phyloP scores from a whole-genome alignment of 2,113 vertebrate species.

The Chionomys nivalis region DNA sequence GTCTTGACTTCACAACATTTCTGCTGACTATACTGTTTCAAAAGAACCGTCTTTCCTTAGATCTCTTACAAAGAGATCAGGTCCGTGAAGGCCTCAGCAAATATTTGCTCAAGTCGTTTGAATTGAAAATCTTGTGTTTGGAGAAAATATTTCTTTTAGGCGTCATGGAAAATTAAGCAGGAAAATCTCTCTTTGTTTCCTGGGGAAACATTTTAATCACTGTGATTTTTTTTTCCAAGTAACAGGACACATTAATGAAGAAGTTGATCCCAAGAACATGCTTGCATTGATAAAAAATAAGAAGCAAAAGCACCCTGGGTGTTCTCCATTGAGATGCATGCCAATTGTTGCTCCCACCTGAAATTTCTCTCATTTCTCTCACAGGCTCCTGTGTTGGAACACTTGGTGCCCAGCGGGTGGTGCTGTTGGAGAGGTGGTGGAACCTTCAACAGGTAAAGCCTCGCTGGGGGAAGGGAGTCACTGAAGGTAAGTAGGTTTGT shows the following conservation, averaged over 20 bases:
- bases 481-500: not conserved
- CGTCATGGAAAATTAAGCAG: not conserved
- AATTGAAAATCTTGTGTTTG: conserved; percentile 2
- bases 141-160: not conserved
- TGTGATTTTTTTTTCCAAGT: not conserved
- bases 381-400: not conserved
- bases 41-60: not conserved
- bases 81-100: not conserved
- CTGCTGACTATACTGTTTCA: not conserved
- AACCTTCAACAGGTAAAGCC: not conserved
- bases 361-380: not conserved
- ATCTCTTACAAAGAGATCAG: not conserved
- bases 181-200: not conserved
- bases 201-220: not conserved
- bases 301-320: not conserved
- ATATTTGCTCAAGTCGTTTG: not conserved
- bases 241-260: not conserved
- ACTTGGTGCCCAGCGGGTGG: not conserved
- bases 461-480: not conserved
- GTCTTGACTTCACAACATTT: not conserved
- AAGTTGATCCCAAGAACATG: not conserved
- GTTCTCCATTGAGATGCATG: not conserved
- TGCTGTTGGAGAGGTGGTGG: not conserved
- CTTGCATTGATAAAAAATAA: not conserved
- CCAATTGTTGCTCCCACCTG: not conserved